A percentile compares a stretch with the other conserved stretches of the same genome.
Evolutionary conservation across 2,797 vertebrate genomes (phyloP).

Genomic region (Parauchenoglanis punctatus): DNA sequence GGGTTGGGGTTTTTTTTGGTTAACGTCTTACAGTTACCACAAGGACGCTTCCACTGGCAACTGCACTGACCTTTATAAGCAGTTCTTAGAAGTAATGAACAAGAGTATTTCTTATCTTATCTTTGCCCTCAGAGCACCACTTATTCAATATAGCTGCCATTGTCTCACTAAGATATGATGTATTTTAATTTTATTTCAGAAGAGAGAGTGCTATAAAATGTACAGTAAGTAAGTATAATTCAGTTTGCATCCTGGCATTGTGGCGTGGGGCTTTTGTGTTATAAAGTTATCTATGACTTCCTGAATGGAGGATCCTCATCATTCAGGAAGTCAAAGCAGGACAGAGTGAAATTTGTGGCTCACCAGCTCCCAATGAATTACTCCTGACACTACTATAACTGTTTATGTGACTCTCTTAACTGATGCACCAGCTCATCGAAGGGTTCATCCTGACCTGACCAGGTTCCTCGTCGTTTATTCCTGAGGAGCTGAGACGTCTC

Average conservation of each 20-base stretch:
- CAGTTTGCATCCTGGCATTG: conserved; percentile 22
- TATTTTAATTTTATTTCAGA: conserved; percentile 34
- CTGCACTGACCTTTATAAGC: conserved; percentile 26
- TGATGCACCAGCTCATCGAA: conserved; percentile 71
- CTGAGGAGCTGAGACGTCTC: conserved; percentile 75
- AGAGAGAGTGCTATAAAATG: conserved; percentile 37
- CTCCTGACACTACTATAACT: conserved; percentile 61
- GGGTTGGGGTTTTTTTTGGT: neutral
- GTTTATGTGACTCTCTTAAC: conserved; percentile 53
- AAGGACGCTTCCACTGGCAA: conserved; percentile 1
- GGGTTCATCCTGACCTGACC: conserved; percentile 76
- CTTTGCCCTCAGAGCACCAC: conserved; percentile 22
- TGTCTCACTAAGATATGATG: conserved; percentile 33
- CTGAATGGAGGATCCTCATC: conserved; percentile 33
- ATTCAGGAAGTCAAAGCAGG: conserved; percentile 10
- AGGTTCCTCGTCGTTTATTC: conserved; percentile 70
- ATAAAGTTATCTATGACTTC: conserved; percentile 28
- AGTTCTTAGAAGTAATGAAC: conserved; percentile 32
- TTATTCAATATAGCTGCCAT: conserved; percentile 22
- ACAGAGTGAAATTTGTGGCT: conserved; percentile 28
- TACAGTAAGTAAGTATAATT: conserved; percentile 31
- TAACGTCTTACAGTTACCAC: conserved; percentile 8
- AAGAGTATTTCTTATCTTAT: conserved; percentile 33
- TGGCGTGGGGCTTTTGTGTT: conserved; percentile 21
- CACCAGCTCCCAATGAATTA: conserved; percentile 1